A percentile compares a stretch with the other conserved stretches of the same genome.
phyloP scores from a whole-genome alignment of 2,888 invertebrate species.

The Caprella mutica region DNA sequence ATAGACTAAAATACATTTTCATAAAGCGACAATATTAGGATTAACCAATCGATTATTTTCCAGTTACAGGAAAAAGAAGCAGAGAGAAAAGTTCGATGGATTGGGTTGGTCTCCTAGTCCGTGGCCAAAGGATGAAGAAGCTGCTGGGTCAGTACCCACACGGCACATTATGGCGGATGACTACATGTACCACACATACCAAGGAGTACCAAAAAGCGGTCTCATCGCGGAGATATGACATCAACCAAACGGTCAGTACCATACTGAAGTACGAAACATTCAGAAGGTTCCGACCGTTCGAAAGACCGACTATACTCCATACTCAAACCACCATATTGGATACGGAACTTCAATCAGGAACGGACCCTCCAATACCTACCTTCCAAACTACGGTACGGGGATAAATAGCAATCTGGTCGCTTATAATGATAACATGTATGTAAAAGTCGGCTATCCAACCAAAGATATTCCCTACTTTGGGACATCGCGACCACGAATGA shows the following conservation, averaged over 20 bases:
- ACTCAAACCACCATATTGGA: too few species aligned
- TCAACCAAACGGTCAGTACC: conserved; percentile 8
- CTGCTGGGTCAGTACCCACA: conserved; percentile 15
- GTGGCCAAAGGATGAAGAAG: conserved; percentile 25
- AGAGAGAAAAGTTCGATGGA: conserved; percentile 23
- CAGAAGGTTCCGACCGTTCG: conserved; percentile 4
- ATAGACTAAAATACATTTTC: too few species aligned
- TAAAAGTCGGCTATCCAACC: conserved; percentile 6
- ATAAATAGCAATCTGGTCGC: neutral
- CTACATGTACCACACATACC: conserved; percentile 27
- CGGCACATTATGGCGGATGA: conserved; percentile 31
- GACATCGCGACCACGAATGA: neutral
- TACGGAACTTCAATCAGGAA: neutral
- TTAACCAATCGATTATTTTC: too few species aligned
- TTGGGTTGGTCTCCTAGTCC: conserved; percentile 24
- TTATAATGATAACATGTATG: conserved; percentile 9
- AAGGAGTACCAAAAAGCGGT: conserved; percentile 1
- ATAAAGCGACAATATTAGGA: too few species aligned
- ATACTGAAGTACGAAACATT: neutral
- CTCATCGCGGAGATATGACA: neutral
- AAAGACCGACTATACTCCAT: neutral
- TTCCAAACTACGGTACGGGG: conserved; percentile 4
- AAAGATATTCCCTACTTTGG: conserved; percentile 2
- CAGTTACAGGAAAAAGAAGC: conserved; percentile 20
- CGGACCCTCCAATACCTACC: neutral